Conservation (phyloP, 1,140 invertebrate genomes). For the Chelonus insularis region DNA sequence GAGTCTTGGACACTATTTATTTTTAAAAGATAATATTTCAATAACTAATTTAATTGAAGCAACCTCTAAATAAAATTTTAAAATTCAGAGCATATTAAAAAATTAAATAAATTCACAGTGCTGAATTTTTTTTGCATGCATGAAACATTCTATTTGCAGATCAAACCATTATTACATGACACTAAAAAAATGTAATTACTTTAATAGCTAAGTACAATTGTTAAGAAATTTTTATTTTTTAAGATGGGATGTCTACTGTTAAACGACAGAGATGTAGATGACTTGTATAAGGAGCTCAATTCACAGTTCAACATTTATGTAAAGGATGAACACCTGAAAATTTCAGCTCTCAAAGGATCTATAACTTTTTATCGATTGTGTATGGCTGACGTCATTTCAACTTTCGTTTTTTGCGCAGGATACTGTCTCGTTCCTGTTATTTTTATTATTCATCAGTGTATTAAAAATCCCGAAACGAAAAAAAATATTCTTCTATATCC, state of each 20-base stretch:
- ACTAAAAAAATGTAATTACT: neutral
- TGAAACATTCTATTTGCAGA: no score
- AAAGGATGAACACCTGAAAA: neutral
- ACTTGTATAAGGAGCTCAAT: constrained; percentile 3
- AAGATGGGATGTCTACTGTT: constrained; percentile 4
- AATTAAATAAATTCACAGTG: no score
- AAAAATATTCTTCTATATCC: no score
- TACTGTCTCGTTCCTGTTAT: no score
- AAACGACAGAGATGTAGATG: neutral
- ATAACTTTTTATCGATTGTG: neutral
- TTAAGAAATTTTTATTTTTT: neutral
- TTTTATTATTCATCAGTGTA: no score
- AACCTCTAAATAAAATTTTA: no score
- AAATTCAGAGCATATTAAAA: no score
- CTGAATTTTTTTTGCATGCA: no score
- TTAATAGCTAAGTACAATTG: neutral
- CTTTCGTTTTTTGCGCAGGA: no score
- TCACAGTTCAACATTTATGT: neutral
- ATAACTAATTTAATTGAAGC: no score
- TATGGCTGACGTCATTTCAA: neutral
- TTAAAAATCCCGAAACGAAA: neutral
- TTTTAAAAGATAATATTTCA: no score
- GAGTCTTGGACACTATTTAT: no score
- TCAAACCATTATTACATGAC: neutral
- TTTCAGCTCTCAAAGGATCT: neutral